These are phyloP conservation scores for Anthopleura xanthogrammica DNA, from an alignment of 92 coral and sea anemone species.

Conservation along the genomic window DNA sequence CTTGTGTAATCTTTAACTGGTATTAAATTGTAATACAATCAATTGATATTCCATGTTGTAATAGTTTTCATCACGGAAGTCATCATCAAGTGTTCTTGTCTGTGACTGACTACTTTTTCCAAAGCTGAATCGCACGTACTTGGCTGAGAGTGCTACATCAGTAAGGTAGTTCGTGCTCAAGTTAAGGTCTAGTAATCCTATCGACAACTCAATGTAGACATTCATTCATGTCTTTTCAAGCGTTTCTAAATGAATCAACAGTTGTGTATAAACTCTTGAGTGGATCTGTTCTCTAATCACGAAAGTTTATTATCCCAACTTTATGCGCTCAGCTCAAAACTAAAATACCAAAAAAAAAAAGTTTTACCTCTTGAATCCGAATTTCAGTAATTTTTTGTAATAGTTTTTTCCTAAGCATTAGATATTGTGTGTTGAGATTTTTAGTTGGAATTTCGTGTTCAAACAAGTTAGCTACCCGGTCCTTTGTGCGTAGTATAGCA, in stretches of 20 bases:
- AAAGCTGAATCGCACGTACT: neutral
- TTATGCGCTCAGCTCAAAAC: neutral
- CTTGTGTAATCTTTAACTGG: neutral
- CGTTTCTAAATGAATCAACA: slow-evolving; percentile 4
- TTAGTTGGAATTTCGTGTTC: neutral
- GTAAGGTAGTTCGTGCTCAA: neutral
- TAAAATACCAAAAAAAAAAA: no score
- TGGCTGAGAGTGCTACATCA: no score
- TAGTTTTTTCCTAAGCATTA: no score
- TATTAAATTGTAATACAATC: no score
- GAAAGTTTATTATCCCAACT: neutral
- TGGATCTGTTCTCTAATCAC: neutral
- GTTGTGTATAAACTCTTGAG: neutral
- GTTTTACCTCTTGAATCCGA: no score
- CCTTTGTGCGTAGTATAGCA: neutral
- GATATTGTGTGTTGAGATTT: neutral
- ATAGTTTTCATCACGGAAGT: no score
- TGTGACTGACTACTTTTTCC: neutral
- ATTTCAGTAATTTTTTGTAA: no score
- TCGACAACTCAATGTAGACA: neutral
- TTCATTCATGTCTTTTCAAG: neutral
- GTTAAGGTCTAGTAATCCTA: slow-evolving; percentile 1
- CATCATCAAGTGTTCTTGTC: no score
- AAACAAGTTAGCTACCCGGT: neutral
- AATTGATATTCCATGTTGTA: no score